A percentile compares a stretch with the other conserved stretches of the same genome.
Evolutionary conservation across 2,888 invertebrate genomes (phyloP).

Genomic region (Oxytorus armatus): DNA sequence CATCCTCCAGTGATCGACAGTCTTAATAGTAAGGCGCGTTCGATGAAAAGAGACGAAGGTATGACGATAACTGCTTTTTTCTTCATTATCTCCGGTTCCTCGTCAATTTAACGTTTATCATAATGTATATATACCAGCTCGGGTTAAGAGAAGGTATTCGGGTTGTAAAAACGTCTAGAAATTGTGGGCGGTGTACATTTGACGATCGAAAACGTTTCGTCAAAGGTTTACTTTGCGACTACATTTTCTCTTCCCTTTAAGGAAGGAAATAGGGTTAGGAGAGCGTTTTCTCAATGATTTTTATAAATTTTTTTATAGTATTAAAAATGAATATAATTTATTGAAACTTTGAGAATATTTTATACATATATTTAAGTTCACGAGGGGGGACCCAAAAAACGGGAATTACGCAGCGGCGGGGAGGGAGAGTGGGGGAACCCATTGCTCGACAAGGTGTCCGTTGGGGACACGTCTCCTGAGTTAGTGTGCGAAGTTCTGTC

Average conservation of each 20-base stretch:
- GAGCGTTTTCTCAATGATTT: background rate
- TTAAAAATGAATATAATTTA: too few relatives aligned
- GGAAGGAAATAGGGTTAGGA: too few relatives aligned
- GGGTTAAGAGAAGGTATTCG: constrained; percentile 32
- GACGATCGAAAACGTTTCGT: constrained; percentile 29
- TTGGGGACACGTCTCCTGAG: too few relatives aligned
- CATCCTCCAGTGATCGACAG: constrained; percentile 8
- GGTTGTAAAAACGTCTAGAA: constrained; percentile 56
- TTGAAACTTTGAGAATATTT: too few relatives aligned
- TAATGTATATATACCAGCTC: constrained; percentile 4
- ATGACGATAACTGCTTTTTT: constrained; percentile 24
- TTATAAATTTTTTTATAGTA: background rate
- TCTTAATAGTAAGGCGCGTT: background rate
- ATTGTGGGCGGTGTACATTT: constrained; percentile 9
- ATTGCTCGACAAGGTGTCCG: too few relatives aligned
- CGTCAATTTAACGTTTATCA: constrained; percentile 6
- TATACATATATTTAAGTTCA: too few relatives aligned
- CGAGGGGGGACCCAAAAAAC: too few relatives aligned
- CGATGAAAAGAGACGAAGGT: constrained; percentile 10
- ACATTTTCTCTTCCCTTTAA: constrained; percentile 7
- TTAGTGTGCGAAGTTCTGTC: too few relatives aligned
- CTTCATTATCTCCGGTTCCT: background rate
- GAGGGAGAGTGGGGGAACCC: too few relatives aligned
- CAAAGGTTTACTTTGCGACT: constrained; percentile 14
- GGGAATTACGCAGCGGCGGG: too few relatives aligned